Evolutionary conservation across 1,140 invertebrate species (phyloP).

Genomic region (Caenorhabditis briggsae): DNA sequence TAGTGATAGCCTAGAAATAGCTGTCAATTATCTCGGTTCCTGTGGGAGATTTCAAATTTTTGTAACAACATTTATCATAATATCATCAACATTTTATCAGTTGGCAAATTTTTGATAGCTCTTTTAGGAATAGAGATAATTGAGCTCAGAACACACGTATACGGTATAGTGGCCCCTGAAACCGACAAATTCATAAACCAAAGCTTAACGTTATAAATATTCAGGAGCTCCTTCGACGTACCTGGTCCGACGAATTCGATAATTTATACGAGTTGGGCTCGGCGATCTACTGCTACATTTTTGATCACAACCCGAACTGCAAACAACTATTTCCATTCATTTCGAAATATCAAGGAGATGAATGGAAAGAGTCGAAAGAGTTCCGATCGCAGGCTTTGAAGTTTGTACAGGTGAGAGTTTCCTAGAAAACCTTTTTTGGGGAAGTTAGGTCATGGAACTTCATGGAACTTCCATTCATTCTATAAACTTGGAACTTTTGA

Average conservation of each 20-base stretch:
- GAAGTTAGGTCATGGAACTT: not conserved
- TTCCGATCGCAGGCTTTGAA: slow-evolving; percentile 74
- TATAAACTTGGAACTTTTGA: too few relatives aligned
- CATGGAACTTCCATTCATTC: too few relatives aligned
- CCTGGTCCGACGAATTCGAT: slow-evolving; percentile 77
- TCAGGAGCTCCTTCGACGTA: slow-evolving; percentile 72
- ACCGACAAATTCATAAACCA: too few relatives aligned
- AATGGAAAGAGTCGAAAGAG: slow-evolving; percentile 71
- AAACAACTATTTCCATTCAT: slow-evolving; percentile 75
- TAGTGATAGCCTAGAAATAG: too few relatives aligned
- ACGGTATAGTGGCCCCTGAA: too few relatives aligned
- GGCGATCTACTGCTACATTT: slow-evolving; percentile 71
- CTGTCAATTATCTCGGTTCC: too few relatives aligned
- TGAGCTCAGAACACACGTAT: too few relatives aligned
- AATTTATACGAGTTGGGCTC: slow-evolving; percentile 75
- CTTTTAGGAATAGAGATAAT: too few relatives aligned
- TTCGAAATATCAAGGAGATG: slow-evolving; percentile 71
- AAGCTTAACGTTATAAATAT: not conserved
- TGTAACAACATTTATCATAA: too few relatives aligned
- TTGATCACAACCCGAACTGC: slow-evolving; percentile 74
- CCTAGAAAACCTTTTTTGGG: not conserved
- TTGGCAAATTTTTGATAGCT: too few relatives aligned
- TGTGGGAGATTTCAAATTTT: too few relatives aligned
- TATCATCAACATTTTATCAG: too few relatives aligned
- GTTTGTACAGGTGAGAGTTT: slow-evolving; percentile 72